Percentiles rank a stretch among this genome's conserved stretches.
Evolutionary conservation across 2,797 vertebrate species (phyloP).

Genomic region (Notoglanidium macrostoma): DNA sequence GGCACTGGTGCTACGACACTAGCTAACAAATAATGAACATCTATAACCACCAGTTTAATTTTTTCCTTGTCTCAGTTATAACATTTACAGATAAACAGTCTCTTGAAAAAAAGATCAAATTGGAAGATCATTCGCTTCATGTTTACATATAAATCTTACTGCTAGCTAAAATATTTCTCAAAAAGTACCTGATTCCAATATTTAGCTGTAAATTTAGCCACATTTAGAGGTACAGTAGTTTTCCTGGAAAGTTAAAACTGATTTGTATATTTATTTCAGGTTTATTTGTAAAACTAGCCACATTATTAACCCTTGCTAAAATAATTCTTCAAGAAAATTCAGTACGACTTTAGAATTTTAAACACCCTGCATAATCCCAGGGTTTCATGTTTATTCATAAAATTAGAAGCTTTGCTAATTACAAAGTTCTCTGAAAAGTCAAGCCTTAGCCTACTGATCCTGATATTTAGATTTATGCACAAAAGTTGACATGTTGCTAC

Average conservation of each 20-base stretch:
- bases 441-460: neutral
- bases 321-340: neutral
- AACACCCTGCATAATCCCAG: neutral
- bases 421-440: neutral
- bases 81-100: neutral
- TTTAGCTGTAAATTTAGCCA: neutral
- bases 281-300: neutral
- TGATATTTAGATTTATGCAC: neutral
- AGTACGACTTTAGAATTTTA: neutral
- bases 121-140: neutral
- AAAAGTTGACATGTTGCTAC: neutral
- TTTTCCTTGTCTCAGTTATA: neutral
- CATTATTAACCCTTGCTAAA: neutral
- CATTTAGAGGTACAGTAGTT: neutral
- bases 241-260: neutral
- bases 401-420: neutral
- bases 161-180: neutral
- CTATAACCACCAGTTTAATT: neutral
- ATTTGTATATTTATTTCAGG: neutral
- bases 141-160: neutral
- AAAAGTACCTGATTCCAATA: neutral
- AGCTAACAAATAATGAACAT: neutral
- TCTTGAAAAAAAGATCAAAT: neutral
- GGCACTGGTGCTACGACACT: neutral
- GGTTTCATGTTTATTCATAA: neutral